A percentile compares a stretch with the other conserved stretches of the same genome.
Conservation (phyloP, 2,113 vertebrate species). For the Percopsis transmontana region DNA sequence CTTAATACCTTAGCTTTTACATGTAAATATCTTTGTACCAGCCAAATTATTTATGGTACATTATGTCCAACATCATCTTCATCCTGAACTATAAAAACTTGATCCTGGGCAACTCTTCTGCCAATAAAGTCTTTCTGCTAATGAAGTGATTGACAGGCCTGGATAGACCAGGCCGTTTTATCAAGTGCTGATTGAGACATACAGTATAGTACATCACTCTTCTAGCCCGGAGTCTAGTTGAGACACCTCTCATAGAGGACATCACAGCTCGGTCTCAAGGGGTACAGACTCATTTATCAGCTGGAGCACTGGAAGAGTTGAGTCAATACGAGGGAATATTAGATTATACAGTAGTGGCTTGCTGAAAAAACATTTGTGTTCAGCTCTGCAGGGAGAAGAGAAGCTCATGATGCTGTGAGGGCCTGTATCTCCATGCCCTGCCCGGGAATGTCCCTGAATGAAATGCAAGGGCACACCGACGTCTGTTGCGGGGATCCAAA, state of each 20-base stretch:
- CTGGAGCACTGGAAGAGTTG: constrained; percentile 79
- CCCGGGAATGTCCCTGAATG: constrained; percentile 82
- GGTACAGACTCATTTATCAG: constrained; percentile 81
- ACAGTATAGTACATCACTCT: constrained; percentile 77
- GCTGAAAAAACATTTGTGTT: constrained; percentile 83
- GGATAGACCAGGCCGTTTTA: constrained; percentile 75
- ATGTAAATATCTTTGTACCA: neutral
- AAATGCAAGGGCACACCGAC: constrained; percentile 81
- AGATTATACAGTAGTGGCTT: constrained; percentile 29
- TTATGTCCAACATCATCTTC: constrained; percentile 45
- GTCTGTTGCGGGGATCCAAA: constrained; percentile 76
- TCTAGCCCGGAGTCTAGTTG: constrained; percentile 69
- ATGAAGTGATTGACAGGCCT: constrained; percentile 67
- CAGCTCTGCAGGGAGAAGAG: constrained; percentile 83
- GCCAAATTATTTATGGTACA: too few species aligned
- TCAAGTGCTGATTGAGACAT: constrained; percentile 74
- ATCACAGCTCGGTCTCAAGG: constrained; percentile 68
- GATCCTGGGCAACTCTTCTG: constrained; percentile 61
- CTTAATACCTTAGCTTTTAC: too few species aligned
- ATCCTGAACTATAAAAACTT: constrained; percentile 16
- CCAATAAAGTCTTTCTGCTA: constrained; percentile 38
- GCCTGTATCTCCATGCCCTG: constrained; percentile 78
- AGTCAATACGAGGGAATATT: constrained; percentile 83
- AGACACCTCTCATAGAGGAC: constrained; percentile 74
- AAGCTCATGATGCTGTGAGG: constrained; percentile 83